phyloP scores from a whole-genome alignment of 1,140 invertebrate species.

The Andricus grossulariae region DNA sequence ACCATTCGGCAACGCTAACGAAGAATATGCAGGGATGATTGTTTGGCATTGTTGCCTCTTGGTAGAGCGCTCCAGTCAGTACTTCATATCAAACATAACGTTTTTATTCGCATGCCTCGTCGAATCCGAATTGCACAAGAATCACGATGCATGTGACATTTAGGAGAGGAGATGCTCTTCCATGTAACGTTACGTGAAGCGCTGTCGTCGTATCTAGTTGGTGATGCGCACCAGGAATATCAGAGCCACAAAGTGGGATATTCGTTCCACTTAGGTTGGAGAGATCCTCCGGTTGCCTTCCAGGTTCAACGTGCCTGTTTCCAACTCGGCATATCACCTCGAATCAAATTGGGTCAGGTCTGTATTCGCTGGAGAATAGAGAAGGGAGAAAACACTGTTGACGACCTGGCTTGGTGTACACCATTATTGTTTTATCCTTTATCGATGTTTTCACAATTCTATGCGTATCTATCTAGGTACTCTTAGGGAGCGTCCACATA shows the following conservation, averaged over 20 bases:
- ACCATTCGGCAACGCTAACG: neutral
- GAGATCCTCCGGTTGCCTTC: slow-evolving; percentile 3
- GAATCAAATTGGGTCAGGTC: slow-evolving; percentile 27
- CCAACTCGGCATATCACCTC: slow-evolving; percentile 3
- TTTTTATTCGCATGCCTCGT: no score
- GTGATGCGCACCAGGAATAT: slow-evolving; percentile 5
- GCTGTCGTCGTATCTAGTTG: no score
- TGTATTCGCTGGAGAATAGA: slow-evolving; percentile 10
- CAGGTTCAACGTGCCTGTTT: slow-evolving; percentile 7
- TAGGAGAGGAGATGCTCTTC: no score
- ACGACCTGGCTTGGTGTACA: neutral
- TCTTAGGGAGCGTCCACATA: no score
- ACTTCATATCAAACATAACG: no score
- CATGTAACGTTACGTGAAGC: no score
- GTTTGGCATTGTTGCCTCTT: no score
- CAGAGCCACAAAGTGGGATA: slow-evolving; percentile 24
- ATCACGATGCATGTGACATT: no score
- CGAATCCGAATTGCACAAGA: no score
- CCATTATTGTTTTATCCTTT: neutral
- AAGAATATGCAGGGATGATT: slow-evolving; percentile 5
- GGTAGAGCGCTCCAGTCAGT: no score
- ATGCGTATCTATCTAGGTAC: no score
- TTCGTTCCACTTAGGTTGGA: slow-evolving; percentile 12
- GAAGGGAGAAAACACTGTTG: slow-evolving; percentile 27
- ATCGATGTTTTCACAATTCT: neutral